A percentile compares a stretch with the other conserved stretches of the same genome.
These are phyloP conservation scores for Pseudomyrmex concolor DNA, from an alignment of 1,140 invertebrate species.

Conservation along the genomic window DNA sequence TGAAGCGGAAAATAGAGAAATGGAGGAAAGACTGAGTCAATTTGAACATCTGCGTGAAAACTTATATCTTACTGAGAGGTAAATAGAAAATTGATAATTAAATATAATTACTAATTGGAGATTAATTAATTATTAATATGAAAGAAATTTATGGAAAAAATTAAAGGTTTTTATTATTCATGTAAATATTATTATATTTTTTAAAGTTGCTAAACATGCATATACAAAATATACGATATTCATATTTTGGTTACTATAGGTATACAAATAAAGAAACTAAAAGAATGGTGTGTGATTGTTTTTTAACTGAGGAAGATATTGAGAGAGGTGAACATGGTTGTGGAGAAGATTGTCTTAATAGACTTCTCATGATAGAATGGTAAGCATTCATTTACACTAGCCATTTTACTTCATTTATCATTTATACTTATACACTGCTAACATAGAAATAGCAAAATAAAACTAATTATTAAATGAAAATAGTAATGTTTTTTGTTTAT, in stretches of 20 bases:
- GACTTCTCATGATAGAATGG: slow-evolving; percentile 99
- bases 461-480: not conserved
- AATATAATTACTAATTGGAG: not conserved
- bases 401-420: slow-evolving; percentile 43
- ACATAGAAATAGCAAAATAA: not conserved
- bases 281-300: slow-evolving; percentile 98
- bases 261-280: slow-evolving; percentile 94
- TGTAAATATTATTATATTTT: too few species aligned
- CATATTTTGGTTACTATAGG: slow-evolving; percentile 79
- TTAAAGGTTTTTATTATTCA: too few species aligned
- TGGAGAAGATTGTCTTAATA: slow-evolving; percentile 98
- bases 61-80: slow-evolving; percentile 92
- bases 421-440: slow-evolving; percentile 5
- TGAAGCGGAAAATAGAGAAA: slow-evolving; percentile 85
- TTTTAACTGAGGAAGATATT: slow-evolving; percentile 94
- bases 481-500: slow-evolving; percentile 57
- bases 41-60: slow-evolving; percentile 94
- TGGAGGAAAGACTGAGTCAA: slow-evolving; percentile 90
- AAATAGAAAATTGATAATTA: slow-evolving; percentile 36
- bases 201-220: slow-evolving; percentile 9
- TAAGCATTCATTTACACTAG: slow-evolving; percentile 82
- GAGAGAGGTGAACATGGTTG: slow-evolving; percentile 93
- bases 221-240: slow-evolving; percentile 20
- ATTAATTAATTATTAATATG: too few species aligned
- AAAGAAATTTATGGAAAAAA: too few species aligned